Evolutionary conservation across 1,140 invertebrate genomes (phyloP).

Genomic region (Neodiprion fabricii): DNA sequence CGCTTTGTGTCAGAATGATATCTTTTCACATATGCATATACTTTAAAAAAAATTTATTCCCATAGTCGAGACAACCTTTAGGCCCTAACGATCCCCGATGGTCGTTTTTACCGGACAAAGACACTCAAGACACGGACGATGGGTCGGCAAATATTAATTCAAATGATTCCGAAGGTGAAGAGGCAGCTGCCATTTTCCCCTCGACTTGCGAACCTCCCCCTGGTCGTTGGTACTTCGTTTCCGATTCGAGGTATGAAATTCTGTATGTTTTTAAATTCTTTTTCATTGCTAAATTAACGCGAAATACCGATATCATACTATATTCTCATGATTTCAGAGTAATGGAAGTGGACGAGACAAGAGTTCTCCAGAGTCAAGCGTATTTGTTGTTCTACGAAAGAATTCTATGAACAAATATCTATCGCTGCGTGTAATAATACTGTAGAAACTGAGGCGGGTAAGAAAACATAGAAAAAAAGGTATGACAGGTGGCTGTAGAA

Average conservation of each 20-base stretch:
- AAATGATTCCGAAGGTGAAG: constrained; percentile 60
- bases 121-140: constrained; percentile 59
- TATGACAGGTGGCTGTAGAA: not conserved
- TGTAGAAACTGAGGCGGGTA: not conserved
- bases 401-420: constrained; percentile 68
- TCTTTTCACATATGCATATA: not conserved
- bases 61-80: constrained; percentile 60
- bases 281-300: constrained; percentile 1
- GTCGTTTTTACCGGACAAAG: constrained; percentile 69
- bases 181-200: constrained; percentile 46
- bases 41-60: constrained; percentile 24
- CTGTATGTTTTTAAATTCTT: constrained; percentile 14
- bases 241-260: constrained; percentile 73
- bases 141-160: constrained; percentile 42
- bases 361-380: constrained; percentile 88
- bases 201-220: constrained; percentile 64
- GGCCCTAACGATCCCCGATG: constrained; percentile 68
- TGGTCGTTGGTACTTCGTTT: constrained; percentile 92
- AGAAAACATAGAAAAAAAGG: constrained; percentile 13
- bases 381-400: constrained; percentile 97
- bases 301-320: not conserved
- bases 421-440: not conserved
- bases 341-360: constrained; percentile 77
- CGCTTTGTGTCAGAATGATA: not conserved
- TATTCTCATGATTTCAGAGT: constrained; percentile 62